Conservation (phyloP, 2,888 invertebrate species). For the Tenthredo notha region DNA sequence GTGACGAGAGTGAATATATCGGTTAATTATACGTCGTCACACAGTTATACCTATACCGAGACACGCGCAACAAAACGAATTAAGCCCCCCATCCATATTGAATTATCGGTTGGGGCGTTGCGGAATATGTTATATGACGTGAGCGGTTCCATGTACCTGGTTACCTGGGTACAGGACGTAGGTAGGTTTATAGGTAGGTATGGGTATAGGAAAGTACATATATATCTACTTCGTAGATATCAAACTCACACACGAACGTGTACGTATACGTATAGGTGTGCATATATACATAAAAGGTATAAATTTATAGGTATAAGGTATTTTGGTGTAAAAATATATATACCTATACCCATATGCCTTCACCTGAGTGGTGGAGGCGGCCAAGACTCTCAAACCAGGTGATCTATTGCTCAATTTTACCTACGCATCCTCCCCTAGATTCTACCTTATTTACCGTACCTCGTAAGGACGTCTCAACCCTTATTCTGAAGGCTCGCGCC, state of each 20-base stretch:
- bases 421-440: conserved; percentile 22
- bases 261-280: no score
- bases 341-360: no score
- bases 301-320: no score
- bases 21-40: conserved; percentile 49
- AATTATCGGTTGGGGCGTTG: conserved; percentile 50
- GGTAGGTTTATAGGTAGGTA: background rate
- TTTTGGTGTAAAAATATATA: background rate
- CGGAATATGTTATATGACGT: conserved; percentile 47
- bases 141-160: background rate
- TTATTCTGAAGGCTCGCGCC: background rate
- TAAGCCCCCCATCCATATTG: conserved; percentile 49
- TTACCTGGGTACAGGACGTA: background rate
- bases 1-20: conserved; percentile 40
- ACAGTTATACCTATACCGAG: conserved; percentile 2
- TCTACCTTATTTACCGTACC: conserved; percentile 20
- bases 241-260: background rate
- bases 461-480: conserved; percentile 34
- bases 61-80: conserved; percentile 48
- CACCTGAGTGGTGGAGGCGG: background rate
- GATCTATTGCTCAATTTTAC: conserved; percentile 49
- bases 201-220: background rate
- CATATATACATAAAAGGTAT: no score
- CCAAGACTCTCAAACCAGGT: conserved; percentile 14
- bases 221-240: background rate